These are phyloP conservation scores for Drosophila willistoni DNA, from an alignment of 1,140 invertebrate species.

Conservation along the genomic window DNA sequence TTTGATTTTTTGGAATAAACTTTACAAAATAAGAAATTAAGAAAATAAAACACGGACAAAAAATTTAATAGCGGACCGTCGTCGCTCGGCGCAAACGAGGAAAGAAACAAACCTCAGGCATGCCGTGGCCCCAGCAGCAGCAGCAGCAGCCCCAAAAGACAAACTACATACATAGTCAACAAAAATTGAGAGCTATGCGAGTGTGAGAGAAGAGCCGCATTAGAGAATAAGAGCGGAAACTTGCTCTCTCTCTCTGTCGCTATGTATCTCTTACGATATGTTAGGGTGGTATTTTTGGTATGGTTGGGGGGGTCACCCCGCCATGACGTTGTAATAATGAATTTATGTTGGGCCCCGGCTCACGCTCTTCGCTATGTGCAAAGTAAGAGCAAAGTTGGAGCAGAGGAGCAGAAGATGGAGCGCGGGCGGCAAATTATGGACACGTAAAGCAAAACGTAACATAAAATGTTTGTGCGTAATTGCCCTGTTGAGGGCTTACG, in stretches of 20 bases:
- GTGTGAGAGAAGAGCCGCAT: constrained; percentile 25
- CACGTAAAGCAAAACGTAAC: not conserved
- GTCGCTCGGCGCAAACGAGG: constrained; percentile 76
- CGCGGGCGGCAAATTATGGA: constrained; percentile 4
- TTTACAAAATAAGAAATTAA: constrained; percentile 56
- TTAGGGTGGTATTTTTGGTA: constrained; percentile 1
- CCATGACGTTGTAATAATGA: not conserved
- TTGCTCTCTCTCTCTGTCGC: not conserved
- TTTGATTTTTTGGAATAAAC: not conserved
- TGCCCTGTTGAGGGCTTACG: constrained; percentile 8
- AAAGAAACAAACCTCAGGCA: constrained; percentile 65
- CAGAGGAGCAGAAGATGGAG: constrained; percentile 1
- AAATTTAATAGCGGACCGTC: constrained; percentile 64
- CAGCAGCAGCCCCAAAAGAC: constrained; percentile 42
- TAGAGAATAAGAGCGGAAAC: constrained; percentile 16
- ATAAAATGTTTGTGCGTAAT: constrained; percentile 7
- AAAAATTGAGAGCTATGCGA: constrained; percentile 27
- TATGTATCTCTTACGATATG: not conserved
- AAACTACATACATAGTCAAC: constrained; percentile 39
- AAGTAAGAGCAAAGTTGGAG: not conserved
- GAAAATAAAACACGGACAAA: constrained; percentile 76
- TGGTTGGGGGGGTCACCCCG: not conserved
- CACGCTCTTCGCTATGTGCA: not conserved
- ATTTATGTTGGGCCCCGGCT: not conserved
- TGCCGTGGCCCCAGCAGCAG: not conserved